Conservation (phyloP, 2,888 invertebrate genomes). For the Trichacis sp. region DNA sequence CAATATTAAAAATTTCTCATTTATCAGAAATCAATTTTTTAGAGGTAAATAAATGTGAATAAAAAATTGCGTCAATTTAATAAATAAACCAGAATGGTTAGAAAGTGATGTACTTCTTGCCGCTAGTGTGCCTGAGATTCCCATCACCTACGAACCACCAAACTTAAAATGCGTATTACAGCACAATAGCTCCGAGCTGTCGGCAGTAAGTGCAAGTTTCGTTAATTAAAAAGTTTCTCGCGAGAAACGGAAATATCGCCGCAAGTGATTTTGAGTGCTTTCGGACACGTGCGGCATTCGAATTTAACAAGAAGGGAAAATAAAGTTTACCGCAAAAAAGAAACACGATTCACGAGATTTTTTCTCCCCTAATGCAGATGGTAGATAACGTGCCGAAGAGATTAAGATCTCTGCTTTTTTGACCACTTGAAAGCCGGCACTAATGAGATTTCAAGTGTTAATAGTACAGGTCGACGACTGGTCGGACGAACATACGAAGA, state of each 20-base stretch:
- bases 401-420: no score
- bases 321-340: constrained; percentile 10
- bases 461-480: background rate
- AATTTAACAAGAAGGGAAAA: constrained; percentile 9
- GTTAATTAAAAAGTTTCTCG: constrained; percentile 38
- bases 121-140: background rate
- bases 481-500: background rate
- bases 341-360: no score
- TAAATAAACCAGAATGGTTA: no score
- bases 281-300: constrained; percentile 5
- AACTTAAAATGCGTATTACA: constrained; percentile 21
- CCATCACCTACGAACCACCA: background rate
- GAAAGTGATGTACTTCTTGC: no score
- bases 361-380: no score
- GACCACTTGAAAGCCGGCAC: background rate
- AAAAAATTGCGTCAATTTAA: background rate
- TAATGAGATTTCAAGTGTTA: background rate
- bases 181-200: constrained; percentile 20
- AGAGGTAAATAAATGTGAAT: background rate
- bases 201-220: constrained; percentile 27
- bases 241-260: constrained; percentile 23
- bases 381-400: no score
- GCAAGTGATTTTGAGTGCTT: constrained; percentile 23
- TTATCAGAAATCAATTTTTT: no score
- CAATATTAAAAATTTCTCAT: no score